phyloP scores from a whole-genome alignment of 1,140 invertebrate species.

The Saccostrea cuccullata region DNA sequence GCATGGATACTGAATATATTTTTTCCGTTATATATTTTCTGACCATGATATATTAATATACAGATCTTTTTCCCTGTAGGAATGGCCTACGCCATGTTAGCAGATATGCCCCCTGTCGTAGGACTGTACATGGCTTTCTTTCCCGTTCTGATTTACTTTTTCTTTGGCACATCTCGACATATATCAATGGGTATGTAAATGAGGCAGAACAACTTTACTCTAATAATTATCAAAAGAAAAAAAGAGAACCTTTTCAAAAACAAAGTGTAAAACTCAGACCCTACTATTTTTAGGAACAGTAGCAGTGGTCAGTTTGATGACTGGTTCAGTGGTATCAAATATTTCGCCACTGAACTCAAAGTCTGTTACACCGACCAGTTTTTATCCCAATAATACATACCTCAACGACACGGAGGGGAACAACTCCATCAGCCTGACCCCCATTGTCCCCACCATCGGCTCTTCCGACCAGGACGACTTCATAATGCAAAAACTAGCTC shows the following conservation, averaged over 20 bases:
- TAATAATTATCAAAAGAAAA: too few species aligned
- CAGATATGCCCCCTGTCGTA: slow-evolving; percentile 76
- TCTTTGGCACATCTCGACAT: slow-evolving; percentile 79
- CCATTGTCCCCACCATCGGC: neutral
- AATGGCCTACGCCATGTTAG: slow-evolving; percentile 78
- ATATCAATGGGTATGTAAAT: slow-evolving; percentile 74
- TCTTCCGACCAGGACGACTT: neutral
- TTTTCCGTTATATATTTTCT: neutral
- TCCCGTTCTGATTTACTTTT: slow-evolving; percentile 77
- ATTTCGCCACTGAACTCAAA: slow-evolving; percentile 49
- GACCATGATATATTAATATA: neutral
- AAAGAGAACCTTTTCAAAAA: too few species aligned
- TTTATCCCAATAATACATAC: neutral
- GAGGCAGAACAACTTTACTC: neutral
- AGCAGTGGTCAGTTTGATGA: slow-evolving; percentile 73
- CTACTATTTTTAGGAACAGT: slow-evolving; percentile 65
- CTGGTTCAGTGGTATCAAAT: slow-evolving; percentile 67
- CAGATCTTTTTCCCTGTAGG: slow-evolving; percentile 64
- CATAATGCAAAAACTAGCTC: slow-evolving; percentile 60
- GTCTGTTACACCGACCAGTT: neutral
- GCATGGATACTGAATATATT: neutral
- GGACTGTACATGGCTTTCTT: slow-evolving; percentile 79
- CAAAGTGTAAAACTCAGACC: too few species aligned
- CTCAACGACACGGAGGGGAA: slow-evolving; percentile 32
- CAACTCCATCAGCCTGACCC: neutral